Base-by-base conservation (phyloP, 2,797 vertebrate species). In the Knipowitschia caucasica region DNA sequence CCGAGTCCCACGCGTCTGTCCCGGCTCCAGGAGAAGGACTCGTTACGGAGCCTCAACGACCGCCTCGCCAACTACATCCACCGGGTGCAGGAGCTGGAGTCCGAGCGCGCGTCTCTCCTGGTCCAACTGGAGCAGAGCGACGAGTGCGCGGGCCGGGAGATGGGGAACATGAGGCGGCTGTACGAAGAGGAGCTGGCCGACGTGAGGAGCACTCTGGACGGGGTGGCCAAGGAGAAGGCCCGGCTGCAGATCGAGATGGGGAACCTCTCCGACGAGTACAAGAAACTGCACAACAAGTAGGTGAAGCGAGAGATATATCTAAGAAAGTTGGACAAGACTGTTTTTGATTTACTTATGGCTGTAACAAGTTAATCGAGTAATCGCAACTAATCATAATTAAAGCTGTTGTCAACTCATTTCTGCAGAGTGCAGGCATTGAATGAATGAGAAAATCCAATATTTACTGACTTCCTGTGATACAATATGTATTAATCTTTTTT, bases 51-150 rank as follows among this genome's bases (percentile, higher is more conserved):
- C 43, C 90, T 93, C 17, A 94, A 94, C 46, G 92, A 93, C 78
- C 90, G 90, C n/a, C 85, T 92, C 12, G 91, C 91, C 44, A 83
- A 83, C 33, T 92, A 91, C 78, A 92, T 92, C 46, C 89, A 91
- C 73, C 87, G 88, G 5, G 88, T 86, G 4, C 85, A 85, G 1
- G 80, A 83, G 18, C 67, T 91, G 61, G 91, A 92, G 45, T 69
- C 59, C 11, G 91, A 92, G n/a, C 73, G 90, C 44, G 73, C 86
- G 1, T 74, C 71, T 53, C 82, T 89, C 59, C 62, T 77, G 54
- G 49, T 80, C 3, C 85, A 78, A 44, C 74, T 93, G 69, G 82
- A 86, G 50, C 87, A 91, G 17, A 85, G 78, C 18, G 84, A 88
- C 0, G 84, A 89, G 18, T 49, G 61, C 0, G 57, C 61, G 3